Percentiles rank a stretch among this genome's conserved stretches.
Conservation (phyloP, 2,797 vertebrate species). For the Acropternis orthonyx region DNA sequence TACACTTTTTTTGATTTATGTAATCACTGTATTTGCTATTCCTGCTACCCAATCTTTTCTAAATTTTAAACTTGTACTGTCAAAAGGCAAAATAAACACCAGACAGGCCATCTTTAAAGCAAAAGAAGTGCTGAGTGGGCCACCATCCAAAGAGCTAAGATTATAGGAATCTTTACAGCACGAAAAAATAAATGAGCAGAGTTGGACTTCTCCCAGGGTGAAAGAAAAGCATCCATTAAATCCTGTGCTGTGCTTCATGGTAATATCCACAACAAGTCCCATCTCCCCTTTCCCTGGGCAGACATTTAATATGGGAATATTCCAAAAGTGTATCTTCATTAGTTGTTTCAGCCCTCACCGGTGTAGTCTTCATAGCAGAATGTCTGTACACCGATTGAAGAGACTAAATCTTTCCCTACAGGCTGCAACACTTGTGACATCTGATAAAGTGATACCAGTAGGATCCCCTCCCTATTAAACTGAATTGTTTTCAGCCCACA, state of each 20-base stretch:
- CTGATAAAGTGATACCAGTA: background rate
- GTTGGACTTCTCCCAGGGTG: background rate
- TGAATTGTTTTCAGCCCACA: background rate
- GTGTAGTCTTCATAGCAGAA: background rate
- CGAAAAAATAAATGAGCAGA: background rate
- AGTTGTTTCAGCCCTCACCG: background rate
- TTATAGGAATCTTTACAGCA: conserved; percentile 21
- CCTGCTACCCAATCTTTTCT: background rate
- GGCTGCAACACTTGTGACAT: background rate
- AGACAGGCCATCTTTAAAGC: conserved; percentile 1
- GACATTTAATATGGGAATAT: background rate
- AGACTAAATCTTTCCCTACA: background rate
- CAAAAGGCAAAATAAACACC: background rate
- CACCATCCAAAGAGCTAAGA: conserved; percentile 19
- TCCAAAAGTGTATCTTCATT: background rate
- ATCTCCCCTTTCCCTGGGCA: background rate
- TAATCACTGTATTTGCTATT: conserved; percentile 2
- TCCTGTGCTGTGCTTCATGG: background rate
- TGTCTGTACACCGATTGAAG: background rate
- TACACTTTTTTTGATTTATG: background rate
- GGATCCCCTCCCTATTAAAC: background rate
- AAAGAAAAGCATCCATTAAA: conserved; percentile 15
- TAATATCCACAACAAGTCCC: background rate
- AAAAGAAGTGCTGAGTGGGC: conserved; percentile 7
- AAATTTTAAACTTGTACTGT: conserved; percentile 14